phyloP scores from a whole-genome alignment of 2,797 vertebrate genomes.

The Martes flavigula region DNA sequence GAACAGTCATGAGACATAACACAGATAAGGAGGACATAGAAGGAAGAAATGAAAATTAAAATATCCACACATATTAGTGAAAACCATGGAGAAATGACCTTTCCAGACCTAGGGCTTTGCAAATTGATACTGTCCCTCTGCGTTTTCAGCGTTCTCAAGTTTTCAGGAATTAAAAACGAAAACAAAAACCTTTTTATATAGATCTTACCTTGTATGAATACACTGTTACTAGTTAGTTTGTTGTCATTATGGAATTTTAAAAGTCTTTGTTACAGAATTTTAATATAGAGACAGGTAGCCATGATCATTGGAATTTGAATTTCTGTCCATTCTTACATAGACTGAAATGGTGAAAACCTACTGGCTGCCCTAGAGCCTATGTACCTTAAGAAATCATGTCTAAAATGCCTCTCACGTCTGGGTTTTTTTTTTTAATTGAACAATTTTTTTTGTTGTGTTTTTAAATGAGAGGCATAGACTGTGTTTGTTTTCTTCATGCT shows the following conservation, averaged over 20 bases:
- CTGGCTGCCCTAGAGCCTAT: not conserved
- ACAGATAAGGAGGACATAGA: constrained; percentile 99
- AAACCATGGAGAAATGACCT: constrained; percentile 94
- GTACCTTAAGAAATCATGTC: not conserved
- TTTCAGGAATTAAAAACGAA: constrained; percentile 31
- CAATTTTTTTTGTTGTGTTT: not conserved
- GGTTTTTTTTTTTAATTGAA: not conserved
- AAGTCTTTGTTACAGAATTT: not conserved
- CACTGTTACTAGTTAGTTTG: not conserved
- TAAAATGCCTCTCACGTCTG: not conserved
- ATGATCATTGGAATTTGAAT: constrained; percentile 37
- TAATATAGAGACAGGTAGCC: not conserved
- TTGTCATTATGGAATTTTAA: not conserved
- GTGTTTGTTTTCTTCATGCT: not conserved
- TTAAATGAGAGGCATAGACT: not conserved
- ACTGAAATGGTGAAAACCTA: constrained; percentile 27
- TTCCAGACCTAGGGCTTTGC: constrained; percentile 11
- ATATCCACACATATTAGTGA: constrained; percentile 93
- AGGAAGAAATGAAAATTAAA: constrained; percentile 99
- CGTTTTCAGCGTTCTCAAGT: not conserved
- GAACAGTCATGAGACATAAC: constrained; percentile 99
- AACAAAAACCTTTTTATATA: not conserved
- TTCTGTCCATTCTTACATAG: not conserved
- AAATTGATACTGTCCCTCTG: not conserved
- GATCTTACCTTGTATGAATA: not conserved